phyloP scores from a whole-genome alignment of 37 sponge, comb jelly and placozoan species.

The Chondrosia reniformis region DNA sequence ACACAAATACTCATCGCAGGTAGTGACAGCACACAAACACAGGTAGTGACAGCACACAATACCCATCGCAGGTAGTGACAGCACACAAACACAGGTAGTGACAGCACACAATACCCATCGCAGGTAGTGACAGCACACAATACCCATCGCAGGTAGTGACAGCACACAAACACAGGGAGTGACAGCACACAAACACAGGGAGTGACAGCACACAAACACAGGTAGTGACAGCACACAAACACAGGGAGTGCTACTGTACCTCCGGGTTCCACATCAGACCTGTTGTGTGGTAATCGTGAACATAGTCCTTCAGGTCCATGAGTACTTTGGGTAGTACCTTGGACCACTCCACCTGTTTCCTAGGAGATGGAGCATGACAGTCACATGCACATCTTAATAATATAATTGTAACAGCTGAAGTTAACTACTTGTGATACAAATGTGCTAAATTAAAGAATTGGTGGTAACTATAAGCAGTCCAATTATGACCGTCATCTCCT shows the following conservation, averaged over 20 bases:
- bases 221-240: neutral
- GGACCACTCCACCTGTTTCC: conserved; percentile 77
- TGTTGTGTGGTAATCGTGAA: conserved; percentile 69
- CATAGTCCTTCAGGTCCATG: conserved; percentile 69
- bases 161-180: conserved; percentile 14
- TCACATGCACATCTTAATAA: no score
- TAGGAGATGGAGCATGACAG: neutral
- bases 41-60: neutral
- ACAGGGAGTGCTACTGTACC: neutral
- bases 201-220: conserved; percentile 19
- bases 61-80: neutral
- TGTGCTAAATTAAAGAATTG: no score
- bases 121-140: neutral
- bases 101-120: neutral
- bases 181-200: conserved; percentile 9
- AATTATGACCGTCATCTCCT: no score
- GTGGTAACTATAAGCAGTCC: no score
- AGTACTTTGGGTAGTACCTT: conserved; percentile 38
- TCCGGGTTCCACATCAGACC: conserved; percentile 83
- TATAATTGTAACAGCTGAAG: no score
- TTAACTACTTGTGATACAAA: no score
- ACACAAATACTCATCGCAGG: no score
- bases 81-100: neutral
- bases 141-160: neutral
- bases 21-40: no score